phyloP scores from a whole-genome alignment of 1,140 invertebrate species.

The Schlechtendalia chinensis region DNA sequence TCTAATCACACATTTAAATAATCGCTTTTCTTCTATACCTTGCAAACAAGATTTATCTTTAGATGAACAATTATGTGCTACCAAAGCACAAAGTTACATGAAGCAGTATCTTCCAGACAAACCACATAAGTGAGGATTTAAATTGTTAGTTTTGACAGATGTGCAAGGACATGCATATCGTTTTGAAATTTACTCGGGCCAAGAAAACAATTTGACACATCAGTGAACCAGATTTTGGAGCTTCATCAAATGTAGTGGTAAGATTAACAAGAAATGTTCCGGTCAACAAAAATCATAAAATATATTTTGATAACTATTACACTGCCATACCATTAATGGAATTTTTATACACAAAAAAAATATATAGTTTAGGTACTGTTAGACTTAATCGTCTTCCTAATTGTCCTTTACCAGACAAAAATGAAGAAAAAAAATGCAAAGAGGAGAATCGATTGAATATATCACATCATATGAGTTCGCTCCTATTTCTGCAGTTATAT shows the following conservation, averaged over 20 bases:
- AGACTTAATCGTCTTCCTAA: not conserved
- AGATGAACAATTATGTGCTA: too few species aligned
- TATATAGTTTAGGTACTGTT: constrained; percentile 10
- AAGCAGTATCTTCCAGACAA: constrained; percentile 56
- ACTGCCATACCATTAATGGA: not conserved
- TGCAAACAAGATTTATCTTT: constrained; percentile 54
- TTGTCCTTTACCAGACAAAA: constrained; percentile 11
- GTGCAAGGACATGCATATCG: constrained; percentile 53
- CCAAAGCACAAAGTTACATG: constrained; percentile 54
- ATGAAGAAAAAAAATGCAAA: constrained; percentile 14
- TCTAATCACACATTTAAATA: constrained; percentile 26
- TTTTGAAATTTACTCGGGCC: constrained; percentile 54
- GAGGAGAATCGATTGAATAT: constrained; percentile 28
- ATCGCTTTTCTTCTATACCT: constrained; percentile 51
- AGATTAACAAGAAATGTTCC: constrained; percentile 17
- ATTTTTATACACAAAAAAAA: not conserved
- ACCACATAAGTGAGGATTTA: constrained; percentile 55
- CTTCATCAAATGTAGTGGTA: constrained; percentile 26
- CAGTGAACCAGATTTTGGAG: constrained; percentile 19
- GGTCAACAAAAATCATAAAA: not conserved
- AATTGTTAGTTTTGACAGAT: constrained; percentile 54
- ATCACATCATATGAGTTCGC: not conserved
- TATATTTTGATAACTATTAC: too few species aligned
- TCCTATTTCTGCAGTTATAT: not conserved
- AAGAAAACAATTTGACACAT: constrained; percentile 50